Evolutionary conservation across 2,797 vertebrate species (phyloP).

Genomic region (Chloroceryle amazona): DNA sequence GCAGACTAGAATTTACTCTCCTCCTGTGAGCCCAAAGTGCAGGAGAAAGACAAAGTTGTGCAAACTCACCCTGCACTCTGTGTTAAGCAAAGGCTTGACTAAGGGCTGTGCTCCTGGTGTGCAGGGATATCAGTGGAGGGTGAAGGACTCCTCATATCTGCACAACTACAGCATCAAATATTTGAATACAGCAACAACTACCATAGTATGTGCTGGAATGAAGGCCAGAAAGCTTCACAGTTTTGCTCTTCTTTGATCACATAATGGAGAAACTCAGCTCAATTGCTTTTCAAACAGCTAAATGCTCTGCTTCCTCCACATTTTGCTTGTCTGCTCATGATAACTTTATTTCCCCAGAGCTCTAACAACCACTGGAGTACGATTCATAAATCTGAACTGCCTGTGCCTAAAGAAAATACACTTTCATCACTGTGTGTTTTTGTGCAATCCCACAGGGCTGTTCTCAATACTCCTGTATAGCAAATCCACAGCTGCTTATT

Average conservation of each 20-base stretch:
- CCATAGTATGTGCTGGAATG: fast-evolving
- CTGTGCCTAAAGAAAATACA: conserved; percentile 43
- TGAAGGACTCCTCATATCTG: not conserved
- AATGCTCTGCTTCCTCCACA: not conserved
- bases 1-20: not conserved
- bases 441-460: not conserved
- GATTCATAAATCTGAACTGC: conserved; percentile 28
- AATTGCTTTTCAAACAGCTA: conserved; percentile 53
- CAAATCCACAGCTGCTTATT: not conserved
- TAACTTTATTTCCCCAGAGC: conserved; percentile 44
- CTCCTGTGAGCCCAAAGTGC: not conserved
- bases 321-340: conserved; percentile 35
- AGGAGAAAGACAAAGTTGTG: not conserved
- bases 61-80: not conserved
- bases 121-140: not conserved
- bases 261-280: conserved; percentile 8
- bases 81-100: not conserved
- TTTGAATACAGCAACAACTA: not conserved
- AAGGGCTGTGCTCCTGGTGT: fast-evolving
- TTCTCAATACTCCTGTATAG: conserved; percentile 9
- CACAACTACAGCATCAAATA: not conserved
- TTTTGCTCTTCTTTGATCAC: conserved; percentile 11
- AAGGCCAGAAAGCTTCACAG: not conserved
- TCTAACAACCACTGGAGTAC: conserved; percentile 30
- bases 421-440: conserved; percentile 23